These are phyloP conservation scores for Dicrurus megarhynchus DNA, from an alignment of 2,113 vertebrate species.

Conservation along the genomic window DNA sequence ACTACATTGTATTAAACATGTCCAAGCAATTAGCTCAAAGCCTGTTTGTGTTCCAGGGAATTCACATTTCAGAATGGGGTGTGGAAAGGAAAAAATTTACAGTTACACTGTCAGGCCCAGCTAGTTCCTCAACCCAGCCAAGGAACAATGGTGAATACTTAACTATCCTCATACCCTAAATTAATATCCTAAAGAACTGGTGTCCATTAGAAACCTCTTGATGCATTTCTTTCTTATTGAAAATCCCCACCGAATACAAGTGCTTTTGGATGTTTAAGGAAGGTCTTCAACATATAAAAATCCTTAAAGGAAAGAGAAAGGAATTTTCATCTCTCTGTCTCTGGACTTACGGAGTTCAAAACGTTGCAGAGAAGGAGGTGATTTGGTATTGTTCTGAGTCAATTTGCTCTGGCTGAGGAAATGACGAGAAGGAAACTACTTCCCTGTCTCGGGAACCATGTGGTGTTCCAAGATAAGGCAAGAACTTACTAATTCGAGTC, in stretches of 20 bases:
- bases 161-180: background rate
- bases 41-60: background rate
- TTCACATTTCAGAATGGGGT: conserved; percentile 9
- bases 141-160: background rate
- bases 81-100: conserved; percentile 25
- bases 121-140: background rate
- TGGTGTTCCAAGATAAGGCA: conserved; percentile 90
- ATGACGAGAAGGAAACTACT: conserved; percentile 89
- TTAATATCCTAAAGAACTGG: background rate
- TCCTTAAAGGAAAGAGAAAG: background rate
- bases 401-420: conserved; percentile 79
- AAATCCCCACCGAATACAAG: background rate
- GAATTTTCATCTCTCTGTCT: background rate
- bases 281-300: background rate
- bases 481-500: conserved; percentile 89
- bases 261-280: background rate
- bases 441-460: conserved; percentile 84
- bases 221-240: background rate
- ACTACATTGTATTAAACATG: background rate
- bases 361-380: conserved; percentile 26
- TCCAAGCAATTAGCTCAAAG: background rate
- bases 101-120: background rate
- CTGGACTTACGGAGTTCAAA: background rate
- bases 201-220: background rate
- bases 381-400: conserved; percentile 68